A percentile compares a stretch with the other conserved stretches of the same genome.
Conservation (phyloP, 2,113 vertebrate genomes). For the Onychorhynchus coronatus region DNA sequence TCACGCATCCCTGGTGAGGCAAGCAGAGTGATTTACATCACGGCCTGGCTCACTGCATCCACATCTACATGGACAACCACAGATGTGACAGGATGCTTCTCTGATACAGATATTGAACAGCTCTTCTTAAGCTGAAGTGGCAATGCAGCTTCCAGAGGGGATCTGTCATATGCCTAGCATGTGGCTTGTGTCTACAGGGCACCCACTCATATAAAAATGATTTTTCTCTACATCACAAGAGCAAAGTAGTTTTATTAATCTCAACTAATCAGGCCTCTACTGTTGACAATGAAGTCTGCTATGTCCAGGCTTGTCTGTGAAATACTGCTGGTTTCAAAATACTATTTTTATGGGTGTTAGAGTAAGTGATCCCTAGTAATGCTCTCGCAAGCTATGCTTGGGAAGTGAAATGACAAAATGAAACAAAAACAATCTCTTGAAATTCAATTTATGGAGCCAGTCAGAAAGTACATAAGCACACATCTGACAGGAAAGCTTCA, state of each 20-base stretch:
- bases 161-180: not conserved
- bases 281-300: not conserved
- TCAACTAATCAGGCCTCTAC: rapidly evolving
- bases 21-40: not conserved
- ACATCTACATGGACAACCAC: rapidly evolving
- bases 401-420: not conserved
- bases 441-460: not conserved
- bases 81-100: not conserved
- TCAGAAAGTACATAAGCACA: not conserved
- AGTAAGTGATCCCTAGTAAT: not conserved
- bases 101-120: not conserved
- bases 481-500: not conserved
- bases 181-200: not conserved
- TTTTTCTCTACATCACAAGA: not conserved
- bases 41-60: not conserved
- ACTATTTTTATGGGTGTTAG: not conserved
- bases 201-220: not conserved
- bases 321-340: not conserved
- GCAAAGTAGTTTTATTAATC: not conserved
- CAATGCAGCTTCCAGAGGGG: not conserved
- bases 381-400: not conserved
- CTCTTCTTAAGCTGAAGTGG: not conserved
- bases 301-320: not conserved
- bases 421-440: not conserved
- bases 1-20: not conserved